Percentiles rank a stretch among this genome's conserved stretches.
phyloP scores from a whole-genome alignment of 2,797 vertebrate genomes.

The Pitangus sulphuratus region DNA sequence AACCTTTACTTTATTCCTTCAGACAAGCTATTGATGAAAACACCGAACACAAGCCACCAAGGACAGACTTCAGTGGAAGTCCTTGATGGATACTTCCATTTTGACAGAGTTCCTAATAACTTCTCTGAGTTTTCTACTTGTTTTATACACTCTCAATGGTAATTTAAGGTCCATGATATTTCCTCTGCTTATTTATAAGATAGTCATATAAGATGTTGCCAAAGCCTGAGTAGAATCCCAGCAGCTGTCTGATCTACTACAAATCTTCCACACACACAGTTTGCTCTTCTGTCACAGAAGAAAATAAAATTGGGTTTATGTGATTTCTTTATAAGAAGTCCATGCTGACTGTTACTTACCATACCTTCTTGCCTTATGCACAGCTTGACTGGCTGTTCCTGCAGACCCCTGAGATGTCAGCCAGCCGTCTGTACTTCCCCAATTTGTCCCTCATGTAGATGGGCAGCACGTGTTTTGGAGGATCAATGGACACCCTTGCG shows the following conservation, averaged over 20 bases:
- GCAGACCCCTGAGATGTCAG: background rate
- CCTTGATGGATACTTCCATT: background rate
- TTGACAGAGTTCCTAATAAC: background rate
- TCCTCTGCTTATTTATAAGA: background rate
- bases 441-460: background rate
- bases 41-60: background rate
- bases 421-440: background rate
- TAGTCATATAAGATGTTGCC: background rate
- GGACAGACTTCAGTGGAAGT: background rate
- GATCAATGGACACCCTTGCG: background rate
- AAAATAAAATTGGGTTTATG: background rate
- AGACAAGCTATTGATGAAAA: background rate
- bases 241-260: background rate
- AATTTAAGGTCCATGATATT: background rate
- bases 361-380: background rate
- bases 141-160: background rate
- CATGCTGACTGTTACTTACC: background rate
- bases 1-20: background rate
- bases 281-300: background rate
- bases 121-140: background rate
- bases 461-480: background rate
- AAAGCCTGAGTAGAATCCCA: background rate
- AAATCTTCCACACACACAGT: background rate
- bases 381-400: background rate
- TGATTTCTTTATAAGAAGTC: background rate